These are phyloP conservation scores for Phyllotis vaccarum DNA, from an alignment of 2,797 vertebrate species.

Conservation along the genomic window DNA sequence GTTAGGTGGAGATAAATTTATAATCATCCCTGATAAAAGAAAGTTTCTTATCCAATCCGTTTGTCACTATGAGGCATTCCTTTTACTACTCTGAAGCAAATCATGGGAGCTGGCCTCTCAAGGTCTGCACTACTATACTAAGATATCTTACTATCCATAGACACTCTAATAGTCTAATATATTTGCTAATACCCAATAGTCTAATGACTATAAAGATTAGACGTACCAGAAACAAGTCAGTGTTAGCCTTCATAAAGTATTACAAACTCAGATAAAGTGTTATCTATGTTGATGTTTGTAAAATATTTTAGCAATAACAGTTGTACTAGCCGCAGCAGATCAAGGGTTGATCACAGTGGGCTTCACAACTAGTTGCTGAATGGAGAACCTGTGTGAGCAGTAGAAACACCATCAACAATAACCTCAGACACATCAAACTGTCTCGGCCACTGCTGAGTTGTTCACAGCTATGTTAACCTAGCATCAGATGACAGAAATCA, in stretches of 20 bases:
- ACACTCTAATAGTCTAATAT: neutral
- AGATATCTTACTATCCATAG: neutral
- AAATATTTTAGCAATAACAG: neutral
- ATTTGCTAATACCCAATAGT: neutral
- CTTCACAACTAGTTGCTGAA: neutral
- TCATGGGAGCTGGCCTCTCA: too few species aligned
- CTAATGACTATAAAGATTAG: neutral
- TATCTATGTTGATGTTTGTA: neutral
- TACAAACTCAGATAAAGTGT: conserved; percentile 8
- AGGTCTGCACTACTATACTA: neutral
- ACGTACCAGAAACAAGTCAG: neutral
- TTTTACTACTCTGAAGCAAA: too few species aligned
- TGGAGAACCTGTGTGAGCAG: neutral
- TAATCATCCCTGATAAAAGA: too few species aligned
- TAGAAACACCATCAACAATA: neutral
- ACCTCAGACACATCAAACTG: neutral
- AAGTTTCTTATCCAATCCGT: too few species aligned
- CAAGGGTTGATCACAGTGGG: neutral
- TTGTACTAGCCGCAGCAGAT: neutral
- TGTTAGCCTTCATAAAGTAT: neutral
- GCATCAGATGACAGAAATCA: conserved; percentile 2
- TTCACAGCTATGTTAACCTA: conserved; percentile 31
- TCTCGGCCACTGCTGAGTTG: neutral
- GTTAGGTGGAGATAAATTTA: too few species aligned
- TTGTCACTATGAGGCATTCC: too few species aligned